These are phyloP conservation scores for Lordiphosa stackelbergi DNA, from an alignment of 1,140 invertebrate genomes.

Conservation along the genomic window DNA sequence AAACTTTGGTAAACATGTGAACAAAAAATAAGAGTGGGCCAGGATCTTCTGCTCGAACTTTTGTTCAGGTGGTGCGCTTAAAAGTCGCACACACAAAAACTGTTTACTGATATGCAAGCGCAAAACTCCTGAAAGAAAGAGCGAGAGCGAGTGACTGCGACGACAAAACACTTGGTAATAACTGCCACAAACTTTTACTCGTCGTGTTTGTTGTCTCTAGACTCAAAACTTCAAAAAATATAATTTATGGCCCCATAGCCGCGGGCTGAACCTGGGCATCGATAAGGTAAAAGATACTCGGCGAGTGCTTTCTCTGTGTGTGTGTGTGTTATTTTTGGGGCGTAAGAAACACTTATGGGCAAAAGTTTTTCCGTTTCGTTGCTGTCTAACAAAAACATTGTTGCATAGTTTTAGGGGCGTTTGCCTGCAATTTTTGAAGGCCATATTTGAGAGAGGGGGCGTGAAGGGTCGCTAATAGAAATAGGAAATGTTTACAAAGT, in stretches of 20 bases:
- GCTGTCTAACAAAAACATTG: conserved; percentile 65
- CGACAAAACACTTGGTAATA: conserved; percentile 74
- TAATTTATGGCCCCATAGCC: conserved; percentile 73
- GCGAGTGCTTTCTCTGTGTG: conserved; percentile 7
- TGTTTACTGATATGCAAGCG: conserved; percentile 69
- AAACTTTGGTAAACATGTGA: conserved; percentile 39
- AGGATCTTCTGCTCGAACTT: conserved; percentile 27
- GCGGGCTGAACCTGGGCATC: conserved; percentile 61
- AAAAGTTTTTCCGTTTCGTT: conserved; percentile 50
- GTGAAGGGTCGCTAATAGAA: conserved; percentile 61
- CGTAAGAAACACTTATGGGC: conserved; percentile 60
- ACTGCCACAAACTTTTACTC: conserved; percentile 68
- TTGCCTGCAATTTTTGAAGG: conserved; percentile 48
- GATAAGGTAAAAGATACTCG: conserved; percentile 71
- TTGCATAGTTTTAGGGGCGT: conserved; percentile 64
- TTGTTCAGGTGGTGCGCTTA: conserved; percentile 61
- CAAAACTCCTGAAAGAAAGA: conserved; percentile 5
- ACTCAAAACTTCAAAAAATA: conserved; percentile 66
- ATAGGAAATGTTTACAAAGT: conserved; percentile 76
- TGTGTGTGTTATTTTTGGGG: conserved; percentile 1
- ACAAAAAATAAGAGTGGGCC: conserved; percentile 25
- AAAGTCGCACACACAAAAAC: conserved; percentile 56
- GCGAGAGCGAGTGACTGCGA: conserved; percentile 9
- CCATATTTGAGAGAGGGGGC: conserved; percentile 8
- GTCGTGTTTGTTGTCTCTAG: conserved; percentile 39